A percentile compares a stretch with the other conserved stretches of the same genome.
These are phyloP conservation scores for Amphiduros pacificus DNA, from an alignment of 2,888 invertebrate species.

Conservation along the genomic window DNA sequence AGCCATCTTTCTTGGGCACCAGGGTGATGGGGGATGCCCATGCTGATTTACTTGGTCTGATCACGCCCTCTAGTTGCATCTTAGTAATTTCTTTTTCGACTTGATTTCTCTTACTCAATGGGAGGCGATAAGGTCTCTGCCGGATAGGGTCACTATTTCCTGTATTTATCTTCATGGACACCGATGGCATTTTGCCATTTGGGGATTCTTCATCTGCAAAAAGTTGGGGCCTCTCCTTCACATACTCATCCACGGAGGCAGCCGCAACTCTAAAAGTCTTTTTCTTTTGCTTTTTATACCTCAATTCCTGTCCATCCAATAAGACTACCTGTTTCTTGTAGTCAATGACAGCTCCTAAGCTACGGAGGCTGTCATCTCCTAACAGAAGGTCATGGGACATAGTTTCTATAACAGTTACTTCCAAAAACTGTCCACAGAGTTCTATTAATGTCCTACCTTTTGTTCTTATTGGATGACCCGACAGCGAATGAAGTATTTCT, in stretches of 20 bases:
- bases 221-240: not conserved
- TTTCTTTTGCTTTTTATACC: no score
- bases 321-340: not conserved
- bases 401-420: not conserved
- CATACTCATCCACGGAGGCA: not conserved
- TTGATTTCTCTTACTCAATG: not conserved
- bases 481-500: not conserved
- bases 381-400: conserved; percentile 1
- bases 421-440: not conserved
- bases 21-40: conserved; percentile 19
- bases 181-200: not conserved
- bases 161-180: conserved; percentile 1
- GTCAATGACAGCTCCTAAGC: not conserved
- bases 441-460: not conserved
- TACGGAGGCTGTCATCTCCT: conserved; percentile 2
- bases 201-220: not conserved
- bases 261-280: not conserved
- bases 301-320: not conserved
- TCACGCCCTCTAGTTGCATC: conserved; percentile 11
- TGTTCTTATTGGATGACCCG: not conserved
- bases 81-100: conserved; percentile 4
- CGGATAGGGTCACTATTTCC: not conserved
- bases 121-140: conserved; percentile 8
- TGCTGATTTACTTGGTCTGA: not conserved
- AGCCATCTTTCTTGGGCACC: conserved; percentile 16